A percentile compares a stretch with the other conserved stretches of the same genome.
Conservation (phyloP, 2,113 vertebrate genomes). For the Eurypyga helias region DNA sequence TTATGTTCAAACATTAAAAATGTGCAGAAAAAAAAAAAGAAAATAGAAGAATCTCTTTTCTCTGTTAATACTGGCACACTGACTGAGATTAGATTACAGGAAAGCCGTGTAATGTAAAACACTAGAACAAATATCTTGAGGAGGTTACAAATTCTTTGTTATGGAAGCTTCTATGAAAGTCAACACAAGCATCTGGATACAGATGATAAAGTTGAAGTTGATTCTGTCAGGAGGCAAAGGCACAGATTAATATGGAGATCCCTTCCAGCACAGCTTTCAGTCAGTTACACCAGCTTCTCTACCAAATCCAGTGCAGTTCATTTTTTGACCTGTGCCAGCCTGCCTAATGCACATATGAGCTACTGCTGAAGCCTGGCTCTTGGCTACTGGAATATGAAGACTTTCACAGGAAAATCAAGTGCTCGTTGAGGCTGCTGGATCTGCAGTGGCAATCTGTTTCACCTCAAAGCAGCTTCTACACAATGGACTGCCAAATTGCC, state of each 20-base stretch:
- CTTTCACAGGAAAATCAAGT: background rate
- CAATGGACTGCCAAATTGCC: background rate
- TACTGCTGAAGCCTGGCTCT: background rate
- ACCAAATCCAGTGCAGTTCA: background rate
- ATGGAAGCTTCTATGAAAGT: background rate
- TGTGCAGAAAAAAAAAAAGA: background rate
- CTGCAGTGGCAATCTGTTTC: background rate
- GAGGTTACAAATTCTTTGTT: background rate
- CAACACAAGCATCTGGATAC: background rate
- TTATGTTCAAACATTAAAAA: background rate
- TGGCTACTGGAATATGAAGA: background rate
- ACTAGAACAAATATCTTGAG: background rate
- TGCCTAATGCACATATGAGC: accelerated
- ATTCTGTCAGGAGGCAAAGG: background rate
- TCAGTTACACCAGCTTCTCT: background rate
- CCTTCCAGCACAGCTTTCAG: background rate
- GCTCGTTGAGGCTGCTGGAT: accelerated
- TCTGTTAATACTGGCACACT: background rate
- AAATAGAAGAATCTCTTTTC: background rate
- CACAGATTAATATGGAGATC: background rate
- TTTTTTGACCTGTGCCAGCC: background rate
- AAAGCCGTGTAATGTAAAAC: background rate
- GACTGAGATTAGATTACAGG: background rate
- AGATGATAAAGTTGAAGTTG: background rate
- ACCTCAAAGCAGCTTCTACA: background rate